Evolutionary conservation across 2,113 vertebrate species (phyloP).

Genomic region (Upupa epops): DNA sequence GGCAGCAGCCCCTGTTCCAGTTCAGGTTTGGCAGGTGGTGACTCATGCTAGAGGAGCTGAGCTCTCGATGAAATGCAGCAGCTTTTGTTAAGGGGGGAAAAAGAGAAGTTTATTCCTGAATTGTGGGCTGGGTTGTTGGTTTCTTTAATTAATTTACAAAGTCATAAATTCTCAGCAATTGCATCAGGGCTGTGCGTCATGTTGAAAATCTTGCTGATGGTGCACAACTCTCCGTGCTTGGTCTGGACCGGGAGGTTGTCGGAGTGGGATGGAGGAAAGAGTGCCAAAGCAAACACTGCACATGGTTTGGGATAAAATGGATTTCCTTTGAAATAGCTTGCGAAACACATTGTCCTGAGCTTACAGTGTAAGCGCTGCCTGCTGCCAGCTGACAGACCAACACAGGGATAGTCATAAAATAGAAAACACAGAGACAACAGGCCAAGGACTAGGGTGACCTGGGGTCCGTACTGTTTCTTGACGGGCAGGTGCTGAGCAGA

Average conservation of each 20-base stretch:
- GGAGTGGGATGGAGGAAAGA: neutral
- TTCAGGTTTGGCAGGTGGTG: slow-evolving; percentile 15
- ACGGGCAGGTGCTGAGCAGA: neutral
- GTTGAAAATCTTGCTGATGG: slow-evolving; percentile 40
- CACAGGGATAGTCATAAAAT: neutral
- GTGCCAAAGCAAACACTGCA: slow-evolving; percentile 46
- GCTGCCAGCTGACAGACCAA: slow-evolving; percentile 31
- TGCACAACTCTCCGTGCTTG: neutral
- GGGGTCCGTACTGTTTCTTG: neutral
- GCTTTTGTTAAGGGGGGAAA: neutral
- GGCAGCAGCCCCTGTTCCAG: neutral
- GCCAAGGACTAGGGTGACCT: fast-evolving
- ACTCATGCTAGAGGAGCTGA: neutral
- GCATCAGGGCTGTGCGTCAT: slow-evolving; percentile 27
- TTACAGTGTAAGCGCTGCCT: neutral
- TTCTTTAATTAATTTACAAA: slow-evolving; percentile 31
- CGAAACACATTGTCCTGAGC: slow-evolving; percentile 17
- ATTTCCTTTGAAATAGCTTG: slow-evolving; percentile 48
- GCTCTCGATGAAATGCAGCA: neutral
- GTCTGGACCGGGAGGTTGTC: neutral
- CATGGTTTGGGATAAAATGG: slow-evolving; percentile 50
- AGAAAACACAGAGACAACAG: neutral
- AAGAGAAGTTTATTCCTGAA: slow-evolving; percentile 29
- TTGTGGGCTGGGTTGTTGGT: slow-evolving; percentile 16
- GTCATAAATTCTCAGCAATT: slow-evolving; percentile 12